Percentiles rank a stretch among this genome's conserved stretches.
Evolutionary conservation across 23 tunicate species (phyloP).

Genomic region (Ciona savignyi): DNA sequence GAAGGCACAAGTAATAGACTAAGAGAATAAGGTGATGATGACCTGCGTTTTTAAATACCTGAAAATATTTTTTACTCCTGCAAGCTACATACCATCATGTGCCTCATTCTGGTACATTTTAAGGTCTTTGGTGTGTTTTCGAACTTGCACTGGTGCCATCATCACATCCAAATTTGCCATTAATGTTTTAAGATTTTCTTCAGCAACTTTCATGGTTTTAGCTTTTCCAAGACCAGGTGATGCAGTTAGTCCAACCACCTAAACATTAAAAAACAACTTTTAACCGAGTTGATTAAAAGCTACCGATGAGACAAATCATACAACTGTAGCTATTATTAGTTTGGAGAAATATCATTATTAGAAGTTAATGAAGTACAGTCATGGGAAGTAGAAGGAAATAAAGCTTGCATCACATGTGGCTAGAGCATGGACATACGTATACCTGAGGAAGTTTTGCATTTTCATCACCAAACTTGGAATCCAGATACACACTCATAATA

Average conservation of each 20-base stretch:
- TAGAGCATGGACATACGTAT: neutral
- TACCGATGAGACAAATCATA: no score
- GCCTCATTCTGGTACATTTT: slow-evolving; percentile 29
- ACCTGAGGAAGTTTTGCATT: slow-evolving; percentile 3
- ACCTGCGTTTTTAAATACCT: no score
- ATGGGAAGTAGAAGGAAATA: no score
- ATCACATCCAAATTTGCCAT: slow-evolving; percentile 62
- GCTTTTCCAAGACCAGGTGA: slow-evolving; percentile 61
- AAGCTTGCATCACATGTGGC: no score
- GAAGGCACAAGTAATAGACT: no score
- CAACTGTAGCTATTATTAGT: no score
- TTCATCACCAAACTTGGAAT: neutral
- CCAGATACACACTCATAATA: slow-evolving; percentile 46
- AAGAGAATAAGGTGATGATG: no score
- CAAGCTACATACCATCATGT: slow-evolving; percentile 46
- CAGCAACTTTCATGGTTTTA: slow-evolving; percentile 32
- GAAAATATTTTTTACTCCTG: no score
- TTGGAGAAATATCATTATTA: no score
- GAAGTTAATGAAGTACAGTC: no score
- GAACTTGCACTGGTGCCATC: slow-evolving; percentile 34
- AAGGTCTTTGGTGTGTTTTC: slow-evolving; percentile 11
- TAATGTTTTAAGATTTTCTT: slow-evolving; percentile 41
- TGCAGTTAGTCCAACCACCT: slow-evolving; percentile 71
- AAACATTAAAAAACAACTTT: neutral
- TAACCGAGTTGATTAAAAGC: no score